These are phyloP conservation scores for Argyresthia albistria DNA, from an alignment of 2,888 invertebrate genomes.

Conservation along the genomic window DNA sequence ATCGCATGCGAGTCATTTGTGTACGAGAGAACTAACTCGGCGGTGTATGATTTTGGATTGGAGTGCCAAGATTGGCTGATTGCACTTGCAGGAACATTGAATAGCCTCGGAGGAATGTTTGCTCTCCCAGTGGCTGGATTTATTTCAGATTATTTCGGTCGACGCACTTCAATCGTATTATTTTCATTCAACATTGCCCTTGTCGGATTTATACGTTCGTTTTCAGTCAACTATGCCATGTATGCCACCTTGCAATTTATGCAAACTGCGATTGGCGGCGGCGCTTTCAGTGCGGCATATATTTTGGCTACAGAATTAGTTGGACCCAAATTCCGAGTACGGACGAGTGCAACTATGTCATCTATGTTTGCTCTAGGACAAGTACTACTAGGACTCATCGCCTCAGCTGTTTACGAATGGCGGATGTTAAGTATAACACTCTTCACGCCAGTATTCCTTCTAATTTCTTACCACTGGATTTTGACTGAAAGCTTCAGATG, in stretches of 20 bases:
- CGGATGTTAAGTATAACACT: constrained; percentile 75
- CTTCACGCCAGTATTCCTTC: constrained; percentile 77
- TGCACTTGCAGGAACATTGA: constrained; percentile 81
- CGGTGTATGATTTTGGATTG: constrained; percentile 53
- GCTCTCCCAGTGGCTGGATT: constrained; percentile 78
- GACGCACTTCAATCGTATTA: constrained; percentile 46
- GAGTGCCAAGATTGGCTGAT: constrained; percentile 77
- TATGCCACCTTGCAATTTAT: constrained; percentile 48
- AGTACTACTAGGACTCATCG: constrained; percentile 76
- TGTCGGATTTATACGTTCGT: constrained; percentile 46
- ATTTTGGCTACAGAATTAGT: constrained; percentile 82
- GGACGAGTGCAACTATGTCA: constrained; percentile 79
- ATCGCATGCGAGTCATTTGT: constrained; percentile 44
- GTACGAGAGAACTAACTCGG: constrained; percentile 43
- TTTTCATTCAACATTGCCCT: constrained; percentile 51
- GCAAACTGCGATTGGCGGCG: constrained; percentile 55
- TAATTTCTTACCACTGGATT: constrained; percentile 77
- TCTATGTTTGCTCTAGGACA: constrained; percentile 82
- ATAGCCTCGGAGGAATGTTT: constrained; percentile 79
- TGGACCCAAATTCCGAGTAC: constrained; percentile 79
- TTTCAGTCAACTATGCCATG: constrained; percentile 55
- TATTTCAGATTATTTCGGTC: constrained; percentile 75
- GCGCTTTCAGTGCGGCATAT: constrained; percentile 54
- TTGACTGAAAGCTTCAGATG: constrained; percentile 83
- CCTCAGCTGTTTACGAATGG: constrained; percentile 81